Conservation (phyloP, 2,113 vertebrate genomes). For the Oryzias curvinotus region DNA sequence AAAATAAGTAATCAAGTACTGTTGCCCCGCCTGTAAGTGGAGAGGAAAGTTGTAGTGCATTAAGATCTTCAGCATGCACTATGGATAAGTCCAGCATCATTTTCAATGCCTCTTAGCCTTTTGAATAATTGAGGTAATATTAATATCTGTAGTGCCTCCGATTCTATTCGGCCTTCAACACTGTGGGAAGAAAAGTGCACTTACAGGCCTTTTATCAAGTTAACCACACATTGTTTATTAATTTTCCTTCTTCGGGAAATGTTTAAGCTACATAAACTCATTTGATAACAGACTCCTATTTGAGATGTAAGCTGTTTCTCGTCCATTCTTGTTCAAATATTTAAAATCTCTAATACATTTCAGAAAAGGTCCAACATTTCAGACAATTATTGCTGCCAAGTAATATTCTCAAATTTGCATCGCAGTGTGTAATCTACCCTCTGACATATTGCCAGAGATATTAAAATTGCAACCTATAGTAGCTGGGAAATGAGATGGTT, state of each 20-base stretch:
- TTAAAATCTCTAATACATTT: neutral
- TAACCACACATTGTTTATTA: slow-evolving; percentile 30
- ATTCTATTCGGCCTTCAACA: slow-evolving; percentile 36
- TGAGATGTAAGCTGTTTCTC: slow-evolving; percentile 8
- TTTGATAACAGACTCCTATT: slow-evolving; percentile 28
- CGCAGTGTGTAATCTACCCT: no score
- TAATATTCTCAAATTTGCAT: no score
- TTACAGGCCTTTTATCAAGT: slow-evolving; percentile 29
- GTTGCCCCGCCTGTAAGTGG: slow-evolving; percentile 59
- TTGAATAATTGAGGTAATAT: slow-evolving; percentile 61
- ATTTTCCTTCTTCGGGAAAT: slow-evolving; percentile 27
- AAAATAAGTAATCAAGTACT: slow-evolving; percentile 74
- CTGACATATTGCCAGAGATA: no score
- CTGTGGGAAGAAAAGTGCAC: slow-evolving; percentile 6
- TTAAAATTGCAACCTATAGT: no score
- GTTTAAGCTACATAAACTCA: slow-evolving; percentile 7
- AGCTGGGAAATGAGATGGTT: no score
- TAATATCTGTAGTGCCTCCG: slow-evolving; percentile 44
- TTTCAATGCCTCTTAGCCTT: slow-evolving; percentile 41
- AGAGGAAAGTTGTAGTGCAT: slow-evolving; percentile 60
- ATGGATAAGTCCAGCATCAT: slow-evolving; percentile 59
- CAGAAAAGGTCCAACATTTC: neutral
- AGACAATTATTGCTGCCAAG: neutral
- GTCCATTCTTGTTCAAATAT: slow-evolving; percentile 1
- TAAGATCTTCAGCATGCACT: slow-evolving; percentile 50